Evolutionary conservation across 2,888 invertebrate species (phyloP).

Genomic region (Drosophila recens): DNA sequence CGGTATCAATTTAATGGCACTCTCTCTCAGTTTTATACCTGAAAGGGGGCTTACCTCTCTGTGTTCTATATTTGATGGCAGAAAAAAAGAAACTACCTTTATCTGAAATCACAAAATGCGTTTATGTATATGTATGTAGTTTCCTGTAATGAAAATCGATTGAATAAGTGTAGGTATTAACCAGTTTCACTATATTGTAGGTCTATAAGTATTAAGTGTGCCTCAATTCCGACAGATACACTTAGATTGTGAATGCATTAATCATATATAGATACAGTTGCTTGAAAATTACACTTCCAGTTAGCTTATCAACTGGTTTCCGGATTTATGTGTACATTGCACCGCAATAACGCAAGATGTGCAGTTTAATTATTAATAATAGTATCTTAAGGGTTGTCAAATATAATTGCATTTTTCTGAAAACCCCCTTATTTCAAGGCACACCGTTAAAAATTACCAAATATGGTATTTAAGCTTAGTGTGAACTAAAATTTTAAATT

Average conservation of each 20-base stretch:
- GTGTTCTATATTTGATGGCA: background rate
- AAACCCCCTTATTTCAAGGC: background rate
- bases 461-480: no score
- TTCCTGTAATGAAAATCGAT: slow-evolving; percentile 3
- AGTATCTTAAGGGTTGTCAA: background rate
- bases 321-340: background rate
- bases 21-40: slow-evolving; percentile 16
- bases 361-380: background rate
- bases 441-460: background rate
- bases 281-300: background rate
- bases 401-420: no score
- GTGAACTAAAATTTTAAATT: background rate
- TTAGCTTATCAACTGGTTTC: slow-evolving; percentile 36
- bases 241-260: slow-evolving; percentile 15
- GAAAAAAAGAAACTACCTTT: slow-evolving; percentile 8
- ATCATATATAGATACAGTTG: background rate
- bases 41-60: slow-evolving; percentile 13
- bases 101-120: slow-evolving; percentile 1
- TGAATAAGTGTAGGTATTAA: background rate
- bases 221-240: background rate
- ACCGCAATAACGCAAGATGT: background rate
- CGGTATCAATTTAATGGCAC: slow-evolving; percentile 8
- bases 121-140: background rate
- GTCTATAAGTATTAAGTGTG: background rate
- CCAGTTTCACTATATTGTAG: background rate